Conservation (phyloP, 2,797 vertebrate species). For the Hephaestus fuliginosus region DNA sequence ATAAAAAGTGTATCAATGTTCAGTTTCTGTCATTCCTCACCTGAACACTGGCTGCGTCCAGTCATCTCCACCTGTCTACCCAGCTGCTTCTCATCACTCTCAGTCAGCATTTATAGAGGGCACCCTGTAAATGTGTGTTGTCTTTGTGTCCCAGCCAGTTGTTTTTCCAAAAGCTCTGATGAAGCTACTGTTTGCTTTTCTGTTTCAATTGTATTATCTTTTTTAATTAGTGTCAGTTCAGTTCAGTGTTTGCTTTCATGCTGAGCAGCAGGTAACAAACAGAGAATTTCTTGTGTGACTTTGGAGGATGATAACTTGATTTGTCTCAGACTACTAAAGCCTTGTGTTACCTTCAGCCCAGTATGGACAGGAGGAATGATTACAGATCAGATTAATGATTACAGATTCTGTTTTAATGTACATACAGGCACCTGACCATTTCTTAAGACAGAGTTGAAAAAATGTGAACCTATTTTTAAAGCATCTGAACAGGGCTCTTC, state of each 20-base stretch:
- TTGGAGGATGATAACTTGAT: background rate
- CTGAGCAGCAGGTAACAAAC: background rate
- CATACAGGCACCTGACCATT: background rate
- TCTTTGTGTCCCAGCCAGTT: background rate
- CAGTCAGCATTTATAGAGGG: background rate
- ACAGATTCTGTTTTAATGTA: background rate
- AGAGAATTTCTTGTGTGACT: too few relatives aligned
- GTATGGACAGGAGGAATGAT: background rate
- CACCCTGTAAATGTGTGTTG: background rate
- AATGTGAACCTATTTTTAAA: background rate
- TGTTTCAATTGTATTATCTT: too few relatives aligned
- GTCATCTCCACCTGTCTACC: background rate
- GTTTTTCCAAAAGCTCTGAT: too few relatives aligned
- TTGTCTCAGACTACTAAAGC: background rate
- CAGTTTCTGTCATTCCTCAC: background rate
- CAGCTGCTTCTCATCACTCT: background rate
- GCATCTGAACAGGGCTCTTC: too few relatives aligned
- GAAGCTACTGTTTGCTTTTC: too few relatives aligned
- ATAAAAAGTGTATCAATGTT: too few relatives aligned
- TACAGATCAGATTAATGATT: too few relatives aligned
- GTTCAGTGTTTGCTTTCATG: background rate
- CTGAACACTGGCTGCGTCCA: background rate
- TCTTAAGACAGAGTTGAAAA: background rate
- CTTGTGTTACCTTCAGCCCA: background rate
- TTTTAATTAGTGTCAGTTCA: background rate